Conservation (phyloP, 2,888 invertebrate species). For the Limnephilus marmoratus region DNA sequence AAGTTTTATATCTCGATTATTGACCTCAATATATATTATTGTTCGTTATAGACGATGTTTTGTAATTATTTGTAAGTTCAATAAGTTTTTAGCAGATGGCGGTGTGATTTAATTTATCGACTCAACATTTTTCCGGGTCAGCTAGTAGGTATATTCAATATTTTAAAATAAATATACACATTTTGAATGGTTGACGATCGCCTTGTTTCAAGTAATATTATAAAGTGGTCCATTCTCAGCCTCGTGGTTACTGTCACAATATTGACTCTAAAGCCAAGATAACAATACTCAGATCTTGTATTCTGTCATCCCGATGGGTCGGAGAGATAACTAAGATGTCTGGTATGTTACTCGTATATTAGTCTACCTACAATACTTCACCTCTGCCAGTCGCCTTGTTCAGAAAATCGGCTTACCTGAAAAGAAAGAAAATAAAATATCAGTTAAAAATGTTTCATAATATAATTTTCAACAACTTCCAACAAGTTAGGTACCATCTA, state of each 20-base stretch:
- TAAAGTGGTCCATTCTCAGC: background rate
- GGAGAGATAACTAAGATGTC: background rate
- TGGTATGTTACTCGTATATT: background rate
- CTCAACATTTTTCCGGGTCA: no score
- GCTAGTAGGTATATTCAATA: background rate
- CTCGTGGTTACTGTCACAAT: background rate
- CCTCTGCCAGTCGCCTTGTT: background rate
- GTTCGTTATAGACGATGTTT: no score
- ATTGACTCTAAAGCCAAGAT: background rate
- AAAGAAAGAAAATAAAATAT: background rate
- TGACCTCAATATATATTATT: no score
- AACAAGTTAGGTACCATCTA: no score
- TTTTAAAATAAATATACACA: background rate
- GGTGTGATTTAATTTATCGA: no score
- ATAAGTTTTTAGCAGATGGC: no score
- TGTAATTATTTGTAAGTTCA: no score
- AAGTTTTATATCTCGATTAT: no score
- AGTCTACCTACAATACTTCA: background rate
- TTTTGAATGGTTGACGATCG: background rate
- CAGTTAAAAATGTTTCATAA: no score
- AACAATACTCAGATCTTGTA: background rate
- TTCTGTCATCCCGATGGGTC: background rate
- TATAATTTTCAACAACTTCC: background rate
- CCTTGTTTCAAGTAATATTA: background rate
- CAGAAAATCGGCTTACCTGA: background rate